phyloP scores from a whole-genome alignment of 2,113 vertebrate species.

The Herpailurus yagouaroundi region DNA sequence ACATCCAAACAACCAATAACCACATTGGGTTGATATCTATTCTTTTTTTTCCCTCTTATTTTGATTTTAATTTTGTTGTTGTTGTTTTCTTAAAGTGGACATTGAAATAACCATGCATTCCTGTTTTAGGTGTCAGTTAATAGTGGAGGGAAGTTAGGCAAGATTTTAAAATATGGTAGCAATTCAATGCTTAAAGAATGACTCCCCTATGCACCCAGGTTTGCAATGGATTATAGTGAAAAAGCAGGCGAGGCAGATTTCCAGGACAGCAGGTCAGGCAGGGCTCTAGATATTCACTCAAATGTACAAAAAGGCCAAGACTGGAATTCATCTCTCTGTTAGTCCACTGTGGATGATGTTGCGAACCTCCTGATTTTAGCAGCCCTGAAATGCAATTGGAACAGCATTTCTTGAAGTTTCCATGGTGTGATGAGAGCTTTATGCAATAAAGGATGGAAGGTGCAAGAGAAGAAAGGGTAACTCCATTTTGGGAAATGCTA shows the following conservation, averaged over 20 bases:
- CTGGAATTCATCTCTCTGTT: neutral
- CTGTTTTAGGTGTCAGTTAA: neutral
- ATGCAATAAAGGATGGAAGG: neutral
- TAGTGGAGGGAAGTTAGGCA: neutral
- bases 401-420: neutral
- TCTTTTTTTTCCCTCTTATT: neutral
- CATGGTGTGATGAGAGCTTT: neutral
- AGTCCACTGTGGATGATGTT: neutral
- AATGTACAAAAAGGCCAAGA: neutral
- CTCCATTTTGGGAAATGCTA: neutral
- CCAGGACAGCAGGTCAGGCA: neutral
- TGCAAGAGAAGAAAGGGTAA: neutral
- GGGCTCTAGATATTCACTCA: neutral
- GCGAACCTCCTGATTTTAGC: neutral
- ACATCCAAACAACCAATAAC: neutral
- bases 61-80: neutral
- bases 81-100: neutral
- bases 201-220: neutral
- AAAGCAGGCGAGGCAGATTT: neutral
- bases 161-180: neutral
- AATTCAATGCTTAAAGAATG: neutral
- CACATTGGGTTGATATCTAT: neutral
- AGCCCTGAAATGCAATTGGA: neutral
- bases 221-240: conserved; percentile 2
- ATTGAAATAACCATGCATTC: neutral